phyloP scores from a whole-genome alignment of 2,797 vertebrate genomes.

The Neoniphon sammara region DNA sequence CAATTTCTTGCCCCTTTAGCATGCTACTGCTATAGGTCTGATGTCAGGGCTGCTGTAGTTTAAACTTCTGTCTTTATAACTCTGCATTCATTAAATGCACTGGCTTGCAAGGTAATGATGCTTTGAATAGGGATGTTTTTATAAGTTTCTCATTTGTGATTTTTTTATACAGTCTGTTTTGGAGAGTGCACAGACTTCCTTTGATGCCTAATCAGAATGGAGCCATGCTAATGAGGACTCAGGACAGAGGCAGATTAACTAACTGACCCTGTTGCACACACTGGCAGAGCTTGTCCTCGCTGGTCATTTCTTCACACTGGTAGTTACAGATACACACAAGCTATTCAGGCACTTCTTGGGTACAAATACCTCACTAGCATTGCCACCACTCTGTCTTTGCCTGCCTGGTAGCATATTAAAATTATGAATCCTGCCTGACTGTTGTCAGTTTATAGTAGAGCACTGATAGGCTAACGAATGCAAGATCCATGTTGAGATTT shows the following conservation, averaged over 20 bases:
- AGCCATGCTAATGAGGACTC: conserved; percentile 36
- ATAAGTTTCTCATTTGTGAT: conserved; percentile 4
- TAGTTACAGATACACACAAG: neutral
- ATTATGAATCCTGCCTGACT: no score
- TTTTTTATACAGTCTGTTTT: conserved; percentile 26
- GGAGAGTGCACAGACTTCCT: conserved; percentile 3
- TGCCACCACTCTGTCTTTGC: no score
- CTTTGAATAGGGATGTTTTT: conserved; percentile 18
- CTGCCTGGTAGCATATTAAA: no score
- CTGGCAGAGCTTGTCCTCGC: conserved; percentile 6
- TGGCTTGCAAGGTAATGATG: neutral
- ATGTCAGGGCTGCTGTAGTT: neutral
- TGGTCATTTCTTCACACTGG: conserved; percentile 9
- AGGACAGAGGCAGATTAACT: conserved; percentile 17
- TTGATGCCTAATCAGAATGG: conserved; percentile 39
- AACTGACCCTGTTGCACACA: conserved; percentile 23
- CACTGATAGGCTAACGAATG: no score
- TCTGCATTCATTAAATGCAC: neutral
- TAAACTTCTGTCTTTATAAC: neutral
- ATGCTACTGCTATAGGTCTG: neutral
- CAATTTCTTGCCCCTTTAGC: neutral
- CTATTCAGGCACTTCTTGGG: no score
- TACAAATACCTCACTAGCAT: no score
- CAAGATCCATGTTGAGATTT: no score
- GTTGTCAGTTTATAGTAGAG: no score